Evolutionary conservation across 2,797 vertebrate species (phyloP).

Genomic region (Bradypodion ventrale): DNA sequence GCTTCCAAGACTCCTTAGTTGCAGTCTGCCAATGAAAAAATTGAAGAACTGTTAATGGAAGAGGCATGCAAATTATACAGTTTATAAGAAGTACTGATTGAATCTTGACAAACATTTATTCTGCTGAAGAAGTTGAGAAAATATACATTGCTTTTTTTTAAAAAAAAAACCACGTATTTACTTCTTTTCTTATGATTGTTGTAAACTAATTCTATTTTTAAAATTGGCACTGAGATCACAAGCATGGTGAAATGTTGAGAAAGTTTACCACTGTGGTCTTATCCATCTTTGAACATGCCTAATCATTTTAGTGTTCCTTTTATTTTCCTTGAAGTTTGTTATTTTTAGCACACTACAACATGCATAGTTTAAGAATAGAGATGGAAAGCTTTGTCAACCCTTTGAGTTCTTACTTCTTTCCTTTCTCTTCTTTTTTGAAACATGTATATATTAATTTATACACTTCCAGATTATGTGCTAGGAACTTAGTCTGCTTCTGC

Average conservation of each 20-base stretch:
- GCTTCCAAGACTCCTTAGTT: conserved; percentile 76
- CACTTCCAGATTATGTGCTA: conserved; percentile 10
- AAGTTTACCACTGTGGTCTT: conserved; percentile 66
- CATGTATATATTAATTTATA: not conserved
- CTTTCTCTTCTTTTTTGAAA: not conserved
- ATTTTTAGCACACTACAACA: conserved; percentile 53
- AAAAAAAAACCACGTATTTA: conserved; percentile 38
- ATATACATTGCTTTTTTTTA: conserved; percentile 29
- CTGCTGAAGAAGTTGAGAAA: conserved; percentile 52
- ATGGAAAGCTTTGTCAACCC: conserved; percentile 53
- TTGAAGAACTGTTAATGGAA: conserved; percentile 70
- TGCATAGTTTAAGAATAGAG: conserved; percentile 40
- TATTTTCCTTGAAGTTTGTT: conserved; percentile 54
- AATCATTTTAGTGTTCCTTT: conserved; percentile 67
- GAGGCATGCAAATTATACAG: conserved; percentile 51
- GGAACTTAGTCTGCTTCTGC: too few relatives aligned
- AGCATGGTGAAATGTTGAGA: conserved; percentile 62
- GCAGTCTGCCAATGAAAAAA: conserved; percentile 69
- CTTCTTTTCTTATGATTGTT: conserved; percentile 54
- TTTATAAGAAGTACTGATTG: conserved; percentile 62
- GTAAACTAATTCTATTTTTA: conserved; percentile 69
- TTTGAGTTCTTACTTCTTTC: conserved; percentile 56
- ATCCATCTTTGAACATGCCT: conserved; percentile 74
- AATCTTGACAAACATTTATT: conserved; percentile 51
- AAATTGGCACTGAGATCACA: conserved; percentile 69